Evolutionary conservation across 2,797 vertebrate species (phyloP).

Genomic region (Lagorchestes hirsutus): DNA sequence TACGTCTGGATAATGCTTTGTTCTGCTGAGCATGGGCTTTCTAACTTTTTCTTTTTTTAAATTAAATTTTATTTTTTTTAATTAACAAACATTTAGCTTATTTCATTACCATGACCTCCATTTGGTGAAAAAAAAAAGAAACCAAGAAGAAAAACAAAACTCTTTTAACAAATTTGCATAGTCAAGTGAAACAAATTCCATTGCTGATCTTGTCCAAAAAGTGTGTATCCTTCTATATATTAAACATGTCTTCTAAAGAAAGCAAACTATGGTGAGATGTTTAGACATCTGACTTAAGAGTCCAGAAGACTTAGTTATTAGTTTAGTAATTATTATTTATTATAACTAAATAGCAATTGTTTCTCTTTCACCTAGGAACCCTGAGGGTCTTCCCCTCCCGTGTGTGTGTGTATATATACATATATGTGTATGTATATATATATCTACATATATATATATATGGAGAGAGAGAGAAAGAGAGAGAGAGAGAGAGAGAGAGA

Average conservation of each 20-base stretch:
- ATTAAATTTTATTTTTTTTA: not conserved
- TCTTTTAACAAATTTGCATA: not conserved
- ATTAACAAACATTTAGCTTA: not conserved
- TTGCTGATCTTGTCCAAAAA: not conserved
- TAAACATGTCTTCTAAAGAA: not conserved
- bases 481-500: too few species aligned
- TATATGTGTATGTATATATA: too few species aligned
- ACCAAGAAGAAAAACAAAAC: not conserved
- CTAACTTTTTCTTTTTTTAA: not conserved
- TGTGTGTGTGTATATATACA: too few species aligned
- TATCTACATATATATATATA: too few species aligned
- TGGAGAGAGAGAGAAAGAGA: too few species aligned
- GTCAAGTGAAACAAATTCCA: not conserved
- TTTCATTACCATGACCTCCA: not conserved
- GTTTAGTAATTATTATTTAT: too few species aligned
- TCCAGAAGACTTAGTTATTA: not conserved
- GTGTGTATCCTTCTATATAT: not conserved
- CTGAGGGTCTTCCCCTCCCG: too few species aligned
- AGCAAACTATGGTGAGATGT: not conserved
- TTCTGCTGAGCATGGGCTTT: not conserved
- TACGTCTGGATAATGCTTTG: conserved; percentile 16
- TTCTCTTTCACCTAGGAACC: too few species aligned
- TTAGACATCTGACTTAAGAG: not conserved
- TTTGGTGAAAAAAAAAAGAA: not conserved
- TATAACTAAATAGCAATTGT: too few species aligned